Evolutionary conservation across 92 coral and sea anemone genomes (phyloP), one percentile per base, ranked within the genome.

Genomic region (Desmophyllum pertusum): DNA sequence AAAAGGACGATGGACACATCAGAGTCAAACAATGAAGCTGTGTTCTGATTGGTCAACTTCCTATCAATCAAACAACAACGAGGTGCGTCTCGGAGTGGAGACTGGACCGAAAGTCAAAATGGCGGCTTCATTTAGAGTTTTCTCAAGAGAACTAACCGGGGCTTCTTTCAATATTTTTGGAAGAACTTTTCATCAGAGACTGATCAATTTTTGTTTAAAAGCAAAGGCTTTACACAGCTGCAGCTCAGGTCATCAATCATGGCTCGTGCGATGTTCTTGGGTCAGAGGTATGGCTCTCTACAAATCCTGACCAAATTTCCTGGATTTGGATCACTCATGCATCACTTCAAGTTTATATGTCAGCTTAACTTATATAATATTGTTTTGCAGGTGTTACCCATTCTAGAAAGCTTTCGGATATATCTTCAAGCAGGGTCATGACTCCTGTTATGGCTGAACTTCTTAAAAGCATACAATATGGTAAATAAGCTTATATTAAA

Each of bases 11-110:
- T 66, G 90, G 84, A 57, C 77, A 63, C 62, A 29, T 13, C 33
- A 10, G 27, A 53, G 51, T 50, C 69, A 65, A 76, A 81, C 38
- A 70, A 83, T 33, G 21, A 75, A 11, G 10, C 51, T 68, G 48
- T 51, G 33, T 37, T 71, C 76, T 89, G 86, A 94, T 94, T 94
- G 95, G 98, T 69, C 75, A 66, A 87, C 5, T 31, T 35, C 70
- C 90, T 88, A 89, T 89, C 98, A 94, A 89, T 94, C 98, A 93
- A 70, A 48, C n/a, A 39, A 33, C 33, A 73, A 4, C 31, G 27
- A 15, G 19, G 17, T 40, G 29, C 4, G 13, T 14, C 2, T 69
- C 68, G 17, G 50, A 25, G 38, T 42, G 25, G 36, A 52, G 66
- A 70, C 79, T 71, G 33, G 79, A 27, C 19, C 51, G 59, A 29